Conservation (phyloP, 2,888 invertebrate species). For the Hemistola chrysoprasaria region DNA sequence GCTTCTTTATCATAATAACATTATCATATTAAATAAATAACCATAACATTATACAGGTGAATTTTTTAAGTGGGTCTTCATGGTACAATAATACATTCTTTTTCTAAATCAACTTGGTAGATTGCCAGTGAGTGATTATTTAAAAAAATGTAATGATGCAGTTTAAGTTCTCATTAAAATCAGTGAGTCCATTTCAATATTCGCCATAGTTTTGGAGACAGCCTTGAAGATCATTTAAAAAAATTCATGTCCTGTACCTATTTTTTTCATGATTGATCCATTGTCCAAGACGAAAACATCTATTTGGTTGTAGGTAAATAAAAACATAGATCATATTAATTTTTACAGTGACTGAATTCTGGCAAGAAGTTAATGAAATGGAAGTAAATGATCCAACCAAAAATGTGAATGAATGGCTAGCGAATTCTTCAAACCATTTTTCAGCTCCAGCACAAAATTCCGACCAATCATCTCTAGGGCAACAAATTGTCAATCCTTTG, state of each 20-base stretch:
- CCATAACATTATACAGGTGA: no score
- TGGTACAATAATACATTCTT: no score
- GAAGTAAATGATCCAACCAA: constrained; percentile 50
- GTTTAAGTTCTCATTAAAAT: no score
- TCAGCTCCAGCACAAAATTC: constrained; percentile 53
- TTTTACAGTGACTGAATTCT: constrained; percentile 60
- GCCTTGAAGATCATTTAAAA: constrained; percentile 2
- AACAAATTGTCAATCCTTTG: constrained; percentile 32
- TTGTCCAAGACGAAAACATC: no score
- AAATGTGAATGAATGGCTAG: constrained; percentile 67
- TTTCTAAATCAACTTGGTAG: no score
- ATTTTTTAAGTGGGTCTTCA: no score
- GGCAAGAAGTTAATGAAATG: constrained; percentile 38
- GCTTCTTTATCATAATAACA: constrained; percentile 25
- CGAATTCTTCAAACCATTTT: constrained; percentile 68
- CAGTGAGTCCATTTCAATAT: no score
- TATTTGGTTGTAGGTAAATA: no score
- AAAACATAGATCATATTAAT: neutral
- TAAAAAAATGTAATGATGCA: no score
- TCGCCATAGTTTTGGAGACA: no score
- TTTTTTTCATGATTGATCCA: neutral
- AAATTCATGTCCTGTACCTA: neutral
- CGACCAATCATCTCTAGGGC: constrained; percentile 47
- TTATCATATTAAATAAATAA: no score
- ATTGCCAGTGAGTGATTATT: no score